phyloP scores from a whole-genome alignment of 1,140 invertebrate genomes.

The Sesamia nonagrioides region DNA sequence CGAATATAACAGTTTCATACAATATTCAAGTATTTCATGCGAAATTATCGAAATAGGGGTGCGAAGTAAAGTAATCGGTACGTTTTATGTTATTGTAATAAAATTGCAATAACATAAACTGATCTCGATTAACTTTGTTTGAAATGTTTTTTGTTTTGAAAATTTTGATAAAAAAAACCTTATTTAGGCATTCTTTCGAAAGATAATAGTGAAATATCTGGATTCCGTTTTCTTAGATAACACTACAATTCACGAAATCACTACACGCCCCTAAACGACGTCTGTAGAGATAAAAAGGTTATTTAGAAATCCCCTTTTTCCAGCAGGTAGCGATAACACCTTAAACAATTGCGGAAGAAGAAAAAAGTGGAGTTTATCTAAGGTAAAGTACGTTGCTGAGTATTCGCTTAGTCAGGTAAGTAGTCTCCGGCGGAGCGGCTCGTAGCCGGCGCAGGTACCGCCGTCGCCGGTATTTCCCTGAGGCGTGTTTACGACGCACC shows the following conservation, averaged over 20 bases:
- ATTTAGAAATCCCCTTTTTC: constrained; percentile 31
- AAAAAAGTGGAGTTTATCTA: constrained; percentile 46
- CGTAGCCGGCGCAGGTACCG: not conserved
- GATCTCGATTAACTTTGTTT: not conserved
- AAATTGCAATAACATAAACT: not conserved
- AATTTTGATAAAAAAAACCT: not conserved
- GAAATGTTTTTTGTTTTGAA: not conserved
- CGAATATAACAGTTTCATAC: constrained; percentile 47
- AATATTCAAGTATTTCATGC: constrained; percentile 43
- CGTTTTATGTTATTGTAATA: not conserved
- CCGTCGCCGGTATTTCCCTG: constrained; percentile 64
- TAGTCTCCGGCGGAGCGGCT: constrained; percentile 42
- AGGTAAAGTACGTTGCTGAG: constrained; percentile 47
- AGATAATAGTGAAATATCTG: not conserved
- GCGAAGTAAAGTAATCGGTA: not conserved
- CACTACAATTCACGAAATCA: constrained; percentile 33
- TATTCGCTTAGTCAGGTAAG: constrained; percentile 54
- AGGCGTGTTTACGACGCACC: constrained; percentile 66
- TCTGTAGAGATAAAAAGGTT: constrained; percentile 42
- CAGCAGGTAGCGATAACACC: constrained; percentile 40
- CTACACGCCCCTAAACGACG: constrained; percentile 30
- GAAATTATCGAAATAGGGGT: constrained; percentile 39
- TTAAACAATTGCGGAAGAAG: constrained; percentile 40
- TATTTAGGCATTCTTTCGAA: not conserved
- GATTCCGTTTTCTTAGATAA: constrained; percentile 19